These are phyloP conservation scores for Trachelipus rathkii DNA, from an alignment of 1,140 invertebrate genomes.

Conservation along the genomic window DNA sequence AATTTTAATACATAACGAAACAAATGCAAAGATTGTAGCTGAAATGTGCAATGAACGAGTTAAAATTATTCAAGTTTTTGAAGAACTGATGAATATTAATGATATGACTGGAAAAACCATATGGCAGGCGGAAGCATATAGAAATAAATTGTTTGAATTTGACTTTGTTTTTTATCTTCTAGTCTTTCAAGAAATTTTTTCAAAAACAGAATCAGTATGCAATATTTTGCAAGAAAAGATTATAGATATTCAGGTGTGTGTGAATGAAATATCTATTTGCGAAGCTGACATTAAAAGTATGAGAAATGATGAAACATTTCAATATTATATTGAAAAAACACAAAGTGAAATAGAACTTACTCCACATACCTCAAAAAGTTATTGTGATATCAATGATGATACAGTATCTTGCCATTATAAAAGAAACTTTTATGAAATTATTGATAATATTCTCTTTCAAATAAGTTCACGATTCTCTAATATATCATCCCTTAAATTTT, in stretches of 20 bases:
- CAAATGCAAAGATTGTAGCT: not conserved
- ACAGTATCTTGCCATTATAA: not conserved
- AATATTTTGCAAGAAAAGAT: constrained; percentile 26
- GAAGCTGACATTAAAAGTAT: not conserved
- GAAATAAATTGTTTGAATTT: constrained; percentile 2
- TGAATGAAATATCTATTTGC: not conserved
- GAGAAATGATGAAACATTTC: not conserved
- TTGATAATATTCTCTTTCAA: not conserved
- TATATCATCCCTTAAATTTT: not conserved
- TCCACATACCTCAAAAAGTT: not conserved
- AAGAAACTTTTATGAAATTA: not conserved
- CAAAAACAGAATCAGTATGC: constrained; percentile 27
- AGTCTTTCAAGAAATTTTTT: constrained; percentile 25
- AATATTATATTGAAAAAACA: not conserved
- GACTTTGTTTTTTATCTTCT: constrained; percentile 26
- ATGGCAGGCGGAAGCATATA: not conserved
- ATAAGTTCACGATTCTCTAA: not conserved
- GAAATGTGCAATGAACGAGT: not conserved
- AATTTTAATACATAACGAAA: not conserved
- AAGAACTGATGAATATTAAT: not conserved
- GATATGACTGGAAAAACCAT: not conserved
- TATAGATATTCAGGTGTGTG: constrained; percentile 8
- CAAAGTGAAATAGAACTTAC: not conserved
- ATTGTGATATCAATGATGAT: not conserved
- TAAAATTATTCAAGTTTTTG: constrained; percentile 6